Evolutionary conservation across 92 coral and sea anemone species (phyloP).

Genomic region (Paramuricea clavata): DNA sequence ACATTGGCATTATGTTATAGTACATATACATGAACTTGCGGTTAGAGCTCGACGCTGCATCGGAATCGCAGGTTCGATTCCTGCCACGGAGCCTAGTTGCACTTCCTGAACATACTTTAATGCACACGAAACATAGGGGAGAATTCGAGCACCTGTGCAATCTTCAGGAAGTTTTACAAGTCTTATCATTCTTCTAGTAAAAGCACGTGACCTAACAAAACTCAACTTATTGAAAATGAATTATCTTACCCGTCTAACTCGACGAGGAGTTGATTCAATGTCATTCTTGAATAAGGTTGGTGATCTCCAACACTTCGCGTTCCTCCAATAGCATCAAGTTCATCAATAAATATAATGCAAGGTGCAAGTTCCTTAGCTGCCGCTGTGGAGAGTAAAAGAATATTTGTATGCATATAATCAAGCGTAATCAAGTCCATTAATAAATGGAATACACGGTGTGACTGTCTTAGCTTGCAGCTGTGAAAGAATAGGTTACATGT

Average conservation of each 20-base stretch:
- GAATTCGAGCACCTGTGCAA: no score
- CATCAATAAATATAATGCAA: constrained; percentile 93
- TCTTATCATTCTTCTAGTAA: no score
- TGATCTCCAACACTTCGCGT: constrained; percentile 95
- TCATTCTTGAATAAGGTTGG: constrained; percentile 99
- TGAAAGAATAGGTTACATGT: no score
- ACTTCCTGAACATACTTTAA: neutral
- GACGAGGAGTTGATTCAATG: constrained; percentile 94
- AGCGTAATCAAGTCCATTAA: neutral
- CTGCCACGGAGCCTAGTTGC: no score
- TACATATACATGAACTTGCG: no score
- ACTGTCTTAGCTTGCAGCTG: no score
- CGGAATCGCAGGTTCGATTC: no score
- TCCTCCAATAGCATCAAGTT: constrained; percentile 98
- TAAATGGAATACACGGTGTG: no score
- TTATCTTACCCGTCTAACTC: constrained; percentile 92
- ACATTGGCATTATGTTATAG: no score
- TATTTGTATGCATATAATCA: neutral
- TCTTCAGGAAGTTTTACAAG: neutral
- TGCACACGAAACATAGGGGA: neutral
- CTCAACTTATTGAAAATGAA: neutral
- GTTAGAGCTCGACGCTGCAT: no score
- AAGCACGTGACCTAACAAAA: no score
- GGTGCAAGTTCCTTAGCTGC: constrained; percentile 99
- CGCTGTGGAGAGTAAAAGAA: constrained; percentile 72